Evolutionary conservation across 2,888 invertebrate genomes (phyloP).

Genomic region (Agonopterix alstromeriana): DNA sequence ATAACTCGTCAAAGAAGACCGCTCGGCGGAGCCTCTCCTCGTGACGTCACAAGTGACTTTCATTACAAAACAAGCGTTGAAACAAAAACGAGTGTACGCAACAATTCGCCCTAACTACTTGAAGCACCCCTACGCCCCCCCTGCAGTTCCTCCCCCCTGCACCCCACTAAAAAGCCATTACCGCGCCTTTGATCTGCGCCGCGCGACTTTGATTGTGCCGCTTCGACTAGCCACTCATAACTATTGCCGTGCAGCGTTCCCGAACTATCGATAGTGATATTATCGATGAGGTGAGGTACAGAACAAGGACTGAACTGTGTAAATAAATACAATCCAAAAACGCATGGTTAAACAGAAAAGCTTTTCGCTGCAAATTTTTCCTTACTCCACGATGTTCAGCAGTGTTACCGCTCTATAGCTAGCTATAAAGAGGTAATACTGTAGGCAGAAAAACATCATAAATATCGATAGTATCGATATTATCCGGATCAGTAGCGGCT

Average conservation of each 20-base stretch:
- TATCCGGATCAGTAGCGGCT: too few relatives aligned
- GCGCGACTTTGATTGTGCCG: constrained; percentile 56
- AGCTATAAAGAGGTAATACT: too few relatives aligned
- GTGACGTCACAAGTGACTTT: constrained; percentile 41
- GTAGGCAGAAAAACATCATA: too few relatives aligned
- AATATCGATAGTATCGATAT: too few relatives aligned
- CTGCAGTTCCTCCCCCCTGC: constrained; percentile 15
- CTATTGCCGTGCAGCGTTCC: constrained; percentile 29
- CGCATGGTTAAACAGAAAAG: too few relatives aligned
- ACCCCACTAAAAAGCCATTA: constrained; percentile 65
- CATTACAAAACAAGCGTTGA: constrained; percentile 46
- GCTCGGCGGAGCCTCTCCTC: constrained; percentile 3
- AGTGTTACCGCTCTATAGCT: too few relatives aligned
- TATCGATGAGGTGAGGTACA: too few relatives aligned
- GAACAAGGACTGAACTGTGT: too few relatives aligned
- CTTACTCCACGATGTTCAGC: too few relatives aligned
- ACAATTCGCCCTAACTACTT: constrained; percentile 38
- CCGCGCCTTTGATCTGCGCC: constrained; percentile 59
- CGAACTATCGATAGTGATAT: too few relatives aligned
- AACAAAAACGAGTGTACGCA: constrained; percentile 40
- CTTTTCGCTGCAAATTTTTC: too few relatives aligned
- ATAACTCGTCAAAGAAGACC: neutral
- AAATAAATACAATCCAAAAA: too few relatives aligned
- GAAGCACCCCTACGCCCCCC: constrained; percentile 22
- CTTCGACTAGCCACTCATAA: constrained; percentile 61